Evolutionary conservation across 2,888 invertebrate species (phyloP), one percentile per base, ranked within the genome.

Genomic region (Mythimna loreyi): DNA sequence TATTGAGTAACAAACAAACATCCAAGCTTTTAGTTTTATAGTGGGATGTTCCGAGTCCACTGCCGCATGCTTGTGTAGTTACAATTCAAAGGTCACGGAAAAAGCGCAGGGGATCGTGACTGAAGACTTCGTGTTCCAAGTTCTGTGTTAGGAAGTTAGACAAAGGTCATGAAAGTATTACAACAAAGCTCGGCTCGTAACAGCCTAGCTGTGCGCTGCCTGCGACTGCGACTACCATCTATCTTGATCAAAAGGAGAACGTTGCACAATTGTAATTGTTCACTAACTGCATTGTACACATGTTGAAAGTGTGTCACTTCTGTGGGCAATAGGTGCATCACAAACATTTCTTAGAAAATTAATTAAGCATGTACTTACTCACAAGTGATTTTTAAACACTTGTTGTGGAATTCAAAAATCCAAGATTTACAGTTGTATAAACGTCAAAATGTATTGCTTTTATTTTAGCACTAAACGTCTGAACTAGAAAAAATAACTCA

Each of bases 101-200:
- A 75, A 75, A 73, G 49, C 45, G 67, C 79, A 78, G 40, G 59
- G 79, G 57, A 67, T 73, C 61, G 73, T 73, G 75, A 67, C 60
- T 53, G 21, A 23, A 50, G 9, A 50, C 13, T 62, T 73, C 79
- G 67, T 61, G 61, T 55, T 45, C 61, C 19, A 36, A 62, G 61
- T 47, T 60, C 30, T 67, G 56, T n/a, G 53, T 30, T 43, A 74
- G 80, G 74, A 79, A 79, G 75, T 76, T 13, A 57, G 25, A 57
- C 21, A 74, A 79, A 79, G 75, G 67, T 76, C 75, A 73, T 36
- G 25, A 74, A 63, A 79, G 56, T 79, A 52, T 56, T 63, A 49
- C 55, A 56, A 45, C 47, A 19, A 30, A 59, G 4, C 47, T 19
- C 25, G 58, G 1, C 47, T 69, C 75, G 75, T 75, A 75, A 80